Percentiles rank a stretch among this genome's conserved stretches.
phyloP scores from a whole-genome alignment of 2,888 invertebrate genomes.

The Platynereis dumerilii region DNA sequence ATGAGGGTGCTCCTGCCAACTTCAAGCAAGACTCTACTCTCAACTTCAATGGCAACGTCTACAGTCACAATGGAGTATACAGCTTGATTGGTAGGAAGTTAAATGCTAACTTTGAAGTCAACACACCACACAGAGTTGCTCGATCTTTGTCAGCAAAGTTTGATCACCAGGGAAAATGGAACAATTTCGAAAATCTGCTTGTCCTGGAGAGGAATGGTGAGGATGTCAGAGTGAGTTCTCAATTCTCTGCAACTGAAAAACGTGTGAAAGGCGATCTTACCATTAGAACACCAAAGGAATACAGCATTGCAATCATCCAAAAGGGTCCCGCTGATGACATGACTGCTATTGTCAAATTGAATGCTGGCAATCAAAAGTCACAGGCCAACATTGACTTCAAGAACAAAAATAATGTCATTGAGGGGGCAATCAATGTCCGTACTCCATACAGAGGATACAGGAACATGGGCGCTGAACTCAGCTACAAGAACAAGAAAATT shows the following conservation, averaged over 20 bases:
- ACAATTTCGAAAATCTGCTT: slow-evolving; percentile 22
- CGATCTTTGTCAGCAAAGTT: slow-evolving; percentile 10
- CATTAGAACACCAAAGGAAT: slow-evolving; percentile 15
- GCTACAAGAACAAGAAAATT: slow-evolving; percentile 7
- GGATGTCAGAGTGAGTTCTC: background rate
- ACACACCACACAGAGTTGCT: slow-evolving; percentile 15
- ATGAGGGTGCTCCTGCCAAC: slow-evolving; percentile 15
- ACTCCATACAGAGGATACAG: slow-evolving; percentile 6
- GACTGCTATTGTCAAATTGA: slow-evolving; percentile 4
- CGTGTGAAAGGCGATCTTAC: slow-evolving; percentile 6
- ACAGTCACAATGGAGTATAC: slow-evolving; percentile 12
- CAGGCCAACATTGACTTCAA: background rate
- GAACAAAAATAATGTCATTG: slow-evolving; percentile 5
- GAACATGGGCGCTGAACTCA: background rate
- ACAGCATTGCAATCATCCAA: slow-evolving; percentile 3
- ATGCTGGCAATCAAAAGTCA: background rate
- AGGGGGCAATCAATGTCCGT: background rate
- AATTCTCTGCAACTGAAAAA: slow-evolving; percentile 19
- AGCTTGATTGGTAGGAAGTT: slow-evolving; percentile 9
- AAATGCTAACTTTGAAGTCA: slow-evolving; percentile 10
- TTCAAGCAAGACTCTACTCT: slow-evolving; percentile 16
- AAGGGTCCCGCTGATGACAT: slow-evolving; percentile 5
- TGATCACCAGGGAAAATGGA: slow-evolving; percentile 15
- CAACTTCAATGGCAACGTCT: background rate
- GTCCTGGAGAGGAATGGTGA: slow-evolving; percentile 20